Base-by-base conservation (phyloP, 2,113 vertebrate species). In the Gorilla gorilla region DNA sequence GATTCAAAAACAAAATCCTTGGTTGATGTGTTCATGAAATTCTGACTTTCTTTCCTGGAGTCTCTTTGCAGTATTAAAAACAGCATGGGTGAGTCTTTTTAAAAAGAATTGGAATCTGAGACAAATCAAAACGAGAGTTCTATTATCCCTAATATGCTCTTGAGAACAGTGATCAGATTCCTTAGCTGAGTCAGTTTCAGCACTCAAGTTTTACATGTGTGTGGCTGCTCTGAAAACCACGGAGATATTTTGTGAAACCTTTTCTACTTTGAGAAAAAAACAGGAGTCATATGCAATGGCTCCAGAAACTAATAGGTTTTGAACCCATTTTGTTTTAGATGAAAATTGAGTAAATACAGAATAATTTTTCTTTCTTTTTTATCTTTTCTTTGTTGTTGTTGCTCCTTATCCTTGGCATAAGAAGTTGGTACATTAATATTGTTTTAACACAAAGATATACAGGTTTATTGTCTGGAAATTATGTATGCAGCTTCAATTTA, bases 381-480 rank as follows among this genome's bases (percentile, higher is more conserved):
- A 52, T 85, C 8, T 20, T 72, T 93, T 83, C 43, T 84, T 45
- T 45, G 66, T 52, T 52, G 84, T 16, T 50, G 87, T 32, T 66
- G 59, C 76, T 38, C 14, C 27, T 87, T 80, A 89, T 48, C 1
- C 27, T 92, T 87, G 23, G 32, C 38, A 43, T 16, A 66, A 75
- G n/a, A 90, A 85, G 17, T 59, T 93, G 38, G 59, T 78, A 16
- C 7, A 81, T 85, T 97, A 98, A 92, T 90, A 94, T 48, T 93
- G 50, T 18, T 81, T 95, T 85, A 95, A 76, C 50, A 92, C 27
- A 70, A 75, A 95, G 52, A 92, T 78, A 27, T 85, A 12, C 27
- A 72, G 30, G 81, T 90, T 97, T 96, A 96, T 89, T 96, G 81
- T 55, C 64, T 96, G 25, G 80, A 97, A 98, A 96, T 94, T 97